These are phyloP conservation scores for Zaprionus taronus DNA, from an alignment of 1,140 invertebrate species.

Conservation along the genomic window DNA sequence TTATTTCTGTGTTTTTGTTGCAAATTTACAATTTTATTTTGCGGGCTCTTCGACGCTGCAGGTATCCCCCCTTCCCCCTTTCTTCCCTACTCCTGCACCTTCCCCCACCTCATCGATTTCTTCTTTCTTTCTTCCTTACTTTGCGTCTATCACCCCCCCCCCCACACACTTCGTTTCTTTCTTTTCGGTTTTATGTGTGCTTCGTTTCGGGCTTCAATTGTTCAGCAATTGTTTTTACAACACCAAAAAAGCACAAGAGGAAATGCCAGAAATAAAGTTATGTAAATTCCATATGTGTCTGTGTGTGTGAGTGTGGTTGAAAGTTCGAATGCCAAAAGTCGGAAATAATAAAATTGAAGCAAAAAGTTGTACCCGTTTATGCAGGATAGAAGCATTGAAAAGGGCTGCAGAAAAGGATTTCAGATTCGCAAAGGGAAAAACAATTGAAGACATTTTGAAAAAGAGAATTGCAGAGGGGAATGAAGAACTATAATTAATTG, in stretches of 20 bases:
- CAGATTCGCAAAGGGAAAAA: background rate
- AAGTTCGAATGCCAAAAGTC: constrained; percentile 58
- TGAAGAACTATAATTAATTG: too few relatives aligned
- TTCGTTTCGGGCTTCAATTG: constrained; percentile 64
- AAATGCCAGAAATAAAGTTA: constrained; percentile 80
- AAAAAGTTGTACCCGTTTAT: constrained; percentile 24
- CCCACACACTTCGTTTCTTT: constrained; percentile 34
- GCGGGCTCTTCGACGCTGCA: constrained; percentile 38
- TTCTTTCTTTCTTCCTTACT: background rate
- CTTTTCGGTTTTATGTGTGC: constrained; percentile 32
- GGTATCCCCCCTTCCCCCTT: constrained; percentile 35
- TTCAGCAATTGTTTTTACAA: constrained; percentile 74
- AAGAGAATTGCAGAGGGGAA: background rate
- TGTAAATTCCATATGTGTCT: constrained; percentile 59
- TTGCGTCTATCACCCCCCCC: background rate
- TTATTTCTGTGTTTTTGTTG: constrained; percentile 72
- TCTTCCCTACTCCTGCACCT: too few relatives aligned
- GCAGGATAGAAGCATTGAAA: background rate
- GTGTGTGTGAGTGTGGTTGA: constrained; percentile 20
- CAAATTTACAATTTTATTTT: constrained; percentile 76
- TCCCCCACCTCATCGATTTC: background rate
- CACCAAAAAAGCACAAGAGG: constrained; percentile 62
- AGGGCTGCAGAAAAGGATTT: background rate
- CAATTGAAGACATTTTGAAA: background rate
- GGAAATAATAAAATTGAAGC: constrained; percentile 76